A percentile compares a stretch with the other conserved stretches of the same genome.
Conservation (phyloP, 2,888 invertebrate genomes). For the Crepidodera aurea region DNA sequence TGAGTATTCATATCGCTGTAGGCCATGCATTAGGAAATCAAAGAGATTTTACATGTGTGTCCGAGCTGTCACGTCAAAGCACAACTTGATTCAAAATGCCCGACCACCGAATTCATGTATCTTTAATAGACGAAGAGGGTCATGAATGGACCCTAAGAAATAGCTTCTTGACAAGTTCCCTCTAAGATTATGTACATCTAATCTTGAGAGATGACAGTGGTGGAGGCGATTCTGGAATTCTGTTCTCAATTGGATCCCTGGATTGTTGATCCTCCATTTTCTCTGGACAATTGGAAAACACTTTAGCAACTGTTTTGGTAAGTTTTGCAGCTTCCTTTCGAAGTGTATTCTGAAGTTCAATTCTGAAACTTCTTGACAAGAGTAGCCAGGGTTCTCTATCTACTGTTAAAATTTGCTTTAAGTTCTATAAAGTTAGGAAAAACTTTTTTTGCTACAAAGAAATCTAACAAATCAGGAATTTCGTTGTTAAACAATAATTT, state of each 20-base stretch:
- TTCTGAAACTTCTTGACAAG: too few relatives aligned
- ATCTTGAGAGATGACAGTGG: slow-evolving; percentile 25
- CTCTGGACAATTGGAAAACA: too few relatives aligned
- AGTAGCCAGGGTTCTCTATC: too few relatives aligned
- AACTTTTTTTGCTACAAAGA: too few relatives aligned
- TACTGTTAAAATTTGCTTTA: too few relatives aligned
- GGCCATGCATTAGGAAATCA: slow-evolving; percentile 49
- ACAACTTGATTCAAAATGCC: slow-evolving; percentile 24
- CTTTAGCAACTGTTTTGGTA: too few relatives aligned
- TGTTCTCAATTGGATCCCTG: background rate
- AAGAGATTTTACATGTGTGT: slow-evolving; percentile 48
- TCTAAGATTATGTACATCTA: slow-evolving; percentile 49
- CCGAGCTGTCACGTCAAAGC: slow-evolving; percentile 40
- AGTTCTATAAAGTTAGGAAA: too few relatives aligned
- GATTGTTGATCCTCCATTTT: too few relatives aligned
- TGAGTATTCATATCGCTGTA: slow-evolving; percentile 48
- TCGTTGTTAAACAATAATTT: too few relatives aligned
- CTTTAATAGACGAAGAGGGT: slow-evolving; percentile 47
- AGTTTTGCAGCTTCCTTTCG: too few relatives aligned
- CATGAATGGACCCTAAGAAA: slow-evolving; percentile 37
- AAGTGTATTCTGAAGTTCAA: too few relatives aligned
- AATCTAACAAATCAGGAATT: too few relatives aligned
- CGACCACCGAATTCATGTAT: slow-evolving; percentile 44
- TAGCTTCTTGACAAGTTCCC: slow-evolving; percentile 44
- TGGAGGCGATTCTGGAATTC: background rate